These are phyloP conservation scores for Cerceris rybyensis DNA, from an alignment of 2,888 invertebrate species.

Conservation along the genomic window DNA sequence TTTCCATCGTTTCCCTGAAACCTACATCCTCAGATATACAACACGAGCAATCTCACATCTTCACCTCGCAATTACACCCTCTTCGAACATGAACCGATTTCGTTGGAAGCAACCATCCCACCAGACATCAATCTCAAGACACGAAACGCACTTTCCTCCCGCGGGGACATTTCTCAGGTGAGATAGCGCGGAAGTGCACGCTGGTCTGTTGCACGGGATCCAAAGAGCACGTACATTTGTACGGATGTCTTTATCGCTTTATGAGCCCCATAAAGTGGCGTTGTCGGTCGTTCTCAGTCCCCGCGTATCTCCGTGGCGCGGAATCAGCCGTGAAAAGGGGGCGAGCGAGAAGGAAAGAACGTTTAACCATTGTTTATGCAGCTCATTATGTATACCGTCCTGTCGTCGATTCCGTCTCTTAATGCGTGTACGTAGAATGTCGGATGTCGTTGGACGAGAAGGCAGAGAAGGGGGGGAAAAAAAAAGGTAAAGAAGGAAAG, in stretches of 20 bases:
- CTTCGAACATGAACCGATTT: not conserved
- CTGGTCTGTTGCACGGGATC: slow-evolving; percentile 40
- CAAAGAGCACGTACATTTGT: slow-evolving; percentile 64
- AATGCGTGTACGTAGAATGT: slow-evolving; percentile 31
- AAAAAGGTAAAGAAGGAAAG: not conserved
- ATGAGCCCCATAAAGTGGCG: slow-evolving; percentile 74
- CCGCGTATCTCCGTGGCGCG: slow-evolving; percentile 45
- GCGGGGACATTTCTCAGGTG: slow-evolving; percentile 55
- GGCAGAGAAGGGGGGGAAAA: not conserved
- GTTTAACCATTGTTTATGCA: slow-evolving; percentile 71
- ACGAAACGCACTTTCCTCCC: slow-evolving; percentile 11
- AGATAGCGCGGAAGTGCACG: slow-evolving; percentile 62
- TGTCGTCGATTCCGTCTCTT: slow-evolving; percentile 54
- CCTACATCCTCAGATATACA: too few species aligned
- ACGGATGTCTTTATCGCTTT: slow-evolving; percentile 77
- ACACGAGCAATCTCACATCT: not conserved
- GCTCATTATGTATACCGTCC: slow-evolving; percentile 68
- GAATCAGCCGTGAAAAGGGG: slow-evolving; percentile 13
- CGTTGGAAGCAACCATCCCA: not conserved
- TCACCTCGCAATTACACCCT: not conserved
- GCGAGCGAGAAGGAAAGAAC: slow-evolving; percentile 36
- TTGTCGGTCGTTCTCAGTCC: slow-evolving; percentile 57
- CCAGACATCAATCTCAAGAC: slow-evolving; percentile 2
- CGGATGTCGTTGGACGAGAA: not conserved
- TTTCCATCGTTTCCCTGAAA: too few species aligned